Evolutionary conservation across 1,140 invertebrate species (phyloP).

Genomic region (Caerostris darwini): DNA sequence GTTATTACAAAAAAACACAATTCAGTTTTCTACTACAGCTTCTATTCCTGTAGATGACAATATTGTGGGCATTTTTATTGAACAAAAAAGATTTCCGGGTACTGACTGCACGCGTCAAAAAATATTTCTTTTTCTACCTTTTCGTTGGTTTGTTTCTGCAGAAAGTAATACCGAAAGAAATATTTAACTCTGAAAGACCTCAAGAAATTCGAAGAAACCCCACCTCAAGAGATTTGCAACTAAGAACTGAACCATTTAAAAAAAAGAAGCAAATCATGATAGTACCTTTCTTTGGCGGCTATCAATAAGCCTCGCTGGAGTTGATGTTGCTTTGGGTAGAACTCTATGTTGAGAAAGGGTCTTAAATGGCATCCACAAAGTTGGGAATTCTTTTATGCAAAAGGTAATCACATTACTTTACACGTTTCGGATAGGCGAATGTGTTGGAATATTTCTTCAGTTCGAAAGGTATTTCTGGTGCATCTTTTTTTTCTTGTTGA

Average conservation of each 20-base stretch:
- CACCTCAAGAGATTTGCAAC: not conserved
- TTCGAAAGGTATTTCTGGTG: not conserved
- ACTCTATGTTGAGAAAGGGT: too few relatives aligned
- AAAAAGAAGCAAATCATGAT: not conserved
- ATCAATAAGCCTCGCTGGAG: too few relatives aligned
- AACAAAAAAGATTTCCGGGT: too few relatives aligned
- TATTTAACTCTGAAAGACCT: not conserved
- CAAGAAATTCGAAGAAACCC: not conserved
- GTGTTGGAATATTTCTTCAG: not conserved
- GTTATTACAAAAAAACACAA: too few relatives aligned
- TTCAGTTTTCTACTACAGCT: too few relatives aligned
- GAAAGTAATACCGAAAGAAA: not conserved
- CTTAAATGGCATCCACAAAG: too few relatives aligned
- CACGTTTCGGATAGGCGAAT: not conserved
- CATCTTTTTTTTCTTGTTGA: not conserved
- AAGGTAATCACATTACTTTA: not conserved
- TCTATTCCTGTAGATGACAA: too few relatives aligned
- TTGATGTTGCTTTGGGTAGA: too few relatives aligned
- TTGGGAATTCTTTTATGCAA: too few relatives aligned
- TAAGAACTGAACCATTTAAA: not conserved
- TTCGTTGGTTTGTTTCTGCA: not conserved
- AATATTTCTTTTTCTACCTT: not conserved
- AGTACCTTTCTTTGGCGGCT: not conserved
- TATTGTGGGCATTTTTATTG: too few relatives aligned
- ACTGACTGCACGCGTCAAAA: not conserved